Conservation (phyloP, 2,113 vertebrate species). For the Pipa parva region DNA sequence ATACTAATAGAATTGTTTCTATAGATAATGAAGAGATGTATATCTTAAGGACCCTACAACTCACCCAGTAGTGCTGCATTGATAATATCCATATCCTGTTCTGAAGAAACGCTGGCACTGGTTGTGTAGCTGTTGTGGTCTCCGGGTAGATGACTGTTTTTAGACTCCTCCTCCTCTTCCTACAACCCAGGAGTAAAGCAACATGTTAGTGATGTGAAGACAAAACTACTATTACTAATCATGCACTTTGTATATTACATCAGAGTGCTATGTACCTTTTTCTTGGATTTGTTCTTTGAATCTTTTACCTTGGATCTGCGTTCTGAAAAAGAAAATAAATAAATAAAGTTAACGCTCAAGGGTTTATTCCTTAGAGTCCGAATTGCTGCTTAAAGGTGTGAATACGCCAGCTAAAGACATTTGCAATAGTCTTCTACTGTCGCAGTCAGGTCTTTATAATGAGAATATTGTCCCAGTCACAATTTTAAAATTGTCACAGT, state of each 20-base stretch:
- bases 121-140: conserved; percentile 60
- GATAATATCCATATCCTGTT: conserved; percentile 73
- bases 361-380: no score
- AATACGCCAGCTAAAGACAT: no score
- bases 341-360: no score
- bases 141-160: conserved; percentile 59
- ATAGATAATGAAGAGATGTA: no score
- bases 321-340: conserved; percentile 58
- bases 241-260: no score
- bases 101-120: conserved; percentile 27
- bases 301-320: conserved; percentile 73
- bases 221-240: background rate
- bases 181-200: conserved; percentile 46
- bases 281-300: conserved; percentile 61
- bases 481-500: no score
- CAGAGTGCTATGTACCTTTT: conserved; percentile 69
- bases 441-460: no score
- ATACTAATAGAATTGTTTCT: no score
- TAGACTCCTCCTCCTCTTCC: conserved; percentile 59
- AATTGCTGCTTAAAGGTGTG: no score
- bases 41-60: no score
- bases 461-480: no score
- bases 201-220: conserved; percentile 9
- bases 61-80: conserved; percentile 66
- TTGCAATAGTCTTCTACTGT: no score